A percentile compares a stretch with the other conserved stretches of the same genome.
Evolutionary conservation across 2,113 vertebrate genomes (phyloP).

Genomic region (Oryzias curvinotus): DNA sequence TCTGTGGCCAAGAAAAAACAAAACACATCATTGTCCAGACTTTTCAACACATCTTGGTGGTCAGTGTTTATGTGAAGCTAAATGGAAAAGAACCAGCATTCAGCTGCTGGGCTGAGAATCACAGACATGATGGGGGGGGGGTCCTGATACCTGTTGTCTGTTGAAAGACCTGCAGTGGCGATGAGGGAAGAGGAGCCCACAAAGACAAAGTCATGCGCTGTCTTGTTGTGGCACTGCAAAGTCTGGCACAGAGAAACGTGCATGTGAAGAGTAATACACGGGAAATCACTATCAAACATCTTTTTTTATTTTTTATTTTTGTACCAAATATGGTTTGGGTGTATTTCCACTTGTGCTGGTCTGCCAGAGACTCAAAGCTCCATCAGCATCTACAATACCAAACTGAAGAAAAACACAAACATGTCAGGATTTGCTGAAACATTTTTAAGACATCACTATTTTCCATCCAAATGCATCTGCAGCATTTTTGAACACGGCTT

Average conservation of each 20-base stretch:
- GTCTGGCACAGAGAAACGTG: constrained; percentile 75
- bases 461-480: no score
- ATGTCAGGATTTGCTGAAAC: constrained; percentile 5
- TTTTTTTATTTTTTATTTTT: background rate
- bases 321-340: constrained; percentile 94
- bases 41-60: background rate
- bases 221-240: constrained; percentile 97
- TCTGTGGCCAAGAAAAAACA: constrained; percentile 71
- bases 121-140: no score
- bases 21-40: constrained; percentile 5
- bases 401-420: constrained; percentile 78
- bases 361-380: constrained; percentile 94
- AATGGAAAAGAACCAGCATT: background rate
- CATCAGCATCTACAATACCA: constrained; percentile 95
- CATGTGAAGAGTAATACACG: constrained; percentile 13
- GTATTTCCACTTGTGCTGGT: constrained; percentile 88
- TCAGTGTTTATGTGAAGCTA: no score
- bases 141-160: constrained; percentile 87
- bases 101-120: no score
- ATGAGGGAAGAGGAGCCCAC: constrained; percentile 96
- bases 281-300: background rate
- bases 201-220: constrained; percentile 95
- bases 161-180: constrained; percentile 92
- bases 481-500: no score
- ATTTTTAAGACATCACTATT: no score